Evolutionary conservation across 2,888 invertebrate species (phyloP), one percentile per base, ranked within the genome.

Genomic region (Xestia xanthographa): DNA sequence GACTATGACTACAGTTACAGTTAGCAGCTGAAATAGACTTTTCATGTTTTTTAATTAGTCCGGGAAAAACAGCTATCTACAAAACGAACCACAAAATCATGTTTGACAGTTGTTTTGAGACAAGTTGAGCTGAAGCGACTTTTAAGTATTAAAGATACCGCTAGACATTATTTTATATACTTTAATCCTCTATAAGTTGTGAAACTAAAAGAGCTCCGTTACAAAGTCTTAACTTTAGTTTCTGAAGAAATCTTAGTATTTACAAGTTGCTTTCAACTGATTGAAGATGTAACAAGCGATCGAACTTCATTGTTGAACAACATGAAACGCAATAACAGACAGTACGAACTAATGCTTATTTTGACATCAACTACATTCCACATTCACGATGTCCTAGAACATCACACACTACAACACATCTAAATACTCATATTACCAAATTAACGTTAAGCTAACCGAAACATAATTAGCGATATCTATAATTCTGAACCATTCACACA

Each of bases 11-110:
- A 69, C 50, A 2, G 43, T 56, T 72, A 74, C 62, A 63, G 65
- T 71, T 69, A 50, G 74, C 56, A 78, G 53, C 65, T 50, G 45
- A 73, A 79, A 62, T 66, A 66, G 41, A 72, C 29, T 68, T 71
- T 66, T 58, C 58, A 38, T 70, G 73, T 77, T 73, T 41, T 41
- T 14, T 72, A 53, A 77, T 73, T 74, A 79, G 50, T 58, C 22
- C 26, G 29, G 60, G 69, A 22, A 66, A 76, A 62, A 75, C 41
- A 41, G 60, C 12, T 2, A 45, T 26, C 67, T n/a, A 12, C 4
- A 45, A 66, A 45, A 66, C 45, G 43, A 29, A 43, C 45, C 34
- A 14, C 38, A 38, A 45, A 71, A 38, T 72, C 45, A 38, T 26
- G 6, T 72, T 26, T 38, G 48, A 62, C 38, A 60, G 38, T 22